Evolutionary conservation across 2,797 vertebrate species (phyloP), one percentile per base, ranked within the genome.

Genomic region (Decapterus maruadsi): DNA sequence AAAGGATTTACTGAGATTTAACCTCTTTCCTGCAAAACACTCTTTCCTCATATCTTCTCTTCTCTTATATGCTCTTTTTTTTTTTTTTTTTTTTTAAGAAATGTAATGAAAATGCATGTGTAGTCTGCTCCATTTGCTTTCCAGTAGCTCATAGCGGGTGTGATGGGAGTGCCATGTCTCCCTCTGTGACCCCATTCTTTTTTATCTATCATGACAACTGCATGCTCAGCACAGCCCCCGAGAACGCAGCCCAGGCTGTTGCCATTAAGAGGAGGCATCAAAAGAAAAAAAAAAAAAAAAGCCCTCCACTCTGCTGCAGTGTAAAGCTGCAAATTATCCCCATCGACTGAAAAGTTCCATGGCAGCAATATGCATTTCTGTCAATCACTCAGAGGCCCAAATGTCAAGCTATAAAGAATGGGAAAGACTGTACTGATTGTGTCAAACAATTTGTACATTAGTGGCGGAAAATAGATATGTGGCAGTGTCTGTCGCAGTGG

Each of bases 181-280:
- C 81, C 75, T 61, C 72, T 77, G 84, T 92, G 91, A 94, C 89
- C 90, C 82, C 80, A 81, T 90, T 91, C 81, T 83, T 81, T 92
- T 89, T 89, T 84, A 92, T 91, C 90, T 87, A 82, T 92, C 84
- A 85, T 89, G 87, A 93, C 91, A 90, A 92, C 84, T 91, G 89
- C 90, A 87, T 91, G 88, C 87, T 94, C 92, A 91, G 92, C 90
- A 90, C 78, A 81, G 89, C 79, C 85, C 72, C 85, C n/a, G 75
- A 93, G 83, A 90, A 83, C 36, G 54, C 73, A 77, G 77, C 75
- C 66, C 86, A 80, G 78, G 84, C 79, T 82, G 87, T 78, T 84
- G 80, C 85, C 74, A 83, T 87, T 84, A 85, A 87, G 79, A 88
- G 26, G 68, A 89, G 78, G 88, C 81, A 86, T 91, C 92, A 91